Base-by-base conservation (phyloP, 1,140 invertebrate genomes). In the Trichonephila inaurata region DNA sequence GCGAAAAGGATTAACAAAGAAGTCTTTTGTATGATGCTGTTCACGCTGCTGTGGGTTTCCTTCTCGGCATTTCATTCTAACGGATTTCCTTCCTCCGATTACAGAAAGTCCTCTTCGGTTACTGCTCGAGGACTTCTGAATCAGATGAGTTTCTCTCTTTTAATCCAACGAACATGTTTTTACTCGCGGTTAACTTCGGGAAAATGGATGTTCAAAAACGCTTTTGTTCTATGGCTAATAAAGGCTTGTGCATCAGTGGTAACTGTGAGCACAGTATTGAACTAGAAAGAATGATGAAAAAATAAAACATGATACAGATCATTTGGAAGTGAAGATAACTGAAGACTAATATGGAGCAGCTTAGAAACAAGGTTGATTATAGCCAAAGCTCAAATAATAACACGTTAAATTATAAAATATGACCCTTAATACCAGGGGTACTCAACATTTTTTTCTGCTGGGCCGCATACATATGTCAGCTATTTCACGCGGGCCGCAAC, bases 31-130 rank as follows among this genome's bases (percentile, higher is more conserved):
- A 33, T 2, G 86, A 88, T 24, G 51, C 86, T 19, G 33, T 88
- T 64, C 62, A 64, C 62, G 51, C 21, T 14, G 83, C 24, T 61
- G 83, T 62, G 51, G 51, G 85, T 64, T 66, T 88, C 24, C 86
- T 88, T 64, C 85, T 87, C 69, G 33, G 28, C 69, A 77, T 77
- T 69, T 77, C 69, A 24, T 77, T 28, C 33, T 88, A 88, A 88
- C 86, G 86, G 86, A 88, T 64, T 64, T 88, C 86, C 86, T 66
- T 88, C 86, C 86, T 88, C 61, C 40, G 33, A 64, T 88, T 88
- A 88, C 86, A 0, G 28, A 28, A 44, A 62, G 60, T 40, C 33
- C 60, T 88, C 58, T 88, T 64, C 61, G 28, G 24, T 88, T 66
- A 64, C 86, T 33, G 16, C 40, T 64, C 61, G 28, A 62, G 61